A percentile compares a stretch with the other conserved stretches of the same genome.
These are phyloP conservation scores for Eupithecia insigniata DNA, from an alignment of 2,888 invertebrate genomes.

Conservation along the genomic window DNA sequence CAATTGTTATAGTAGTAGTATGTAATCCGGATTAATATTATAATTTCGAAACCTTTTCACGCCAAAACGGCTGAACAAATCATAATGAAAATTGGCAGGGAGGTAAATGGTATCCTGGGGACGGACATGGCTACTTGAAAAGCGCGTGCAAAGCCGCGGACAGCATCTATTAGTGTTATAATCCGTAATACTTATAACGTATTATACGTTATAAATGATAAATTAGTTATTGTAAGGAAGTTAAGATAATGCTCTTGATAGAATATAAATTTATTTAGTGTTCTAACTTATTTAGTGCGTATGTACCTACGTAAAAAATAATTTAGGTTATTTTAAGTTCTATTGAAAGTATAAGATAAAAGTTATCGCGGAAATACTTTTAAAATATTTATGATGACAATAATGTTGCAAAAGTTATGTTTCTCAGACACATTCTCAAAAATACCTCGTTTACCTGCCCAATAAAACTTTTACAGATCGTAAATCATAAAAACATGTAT, in stretches of 20 bases:
- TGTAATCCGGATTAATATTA: no score
- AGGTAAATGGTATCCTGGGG: no score
- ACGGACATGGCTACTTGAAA: no score
- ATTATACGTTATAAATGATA: no score
- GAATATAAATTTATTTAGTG: not conserved
- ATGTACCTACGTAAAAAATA: not conserved
- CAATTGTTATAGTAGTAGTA: not conserved
- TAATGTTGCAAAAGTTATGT: not conserved
- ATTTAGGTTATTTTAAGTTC: not conserved
- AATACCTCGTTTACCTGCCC: not conserved
- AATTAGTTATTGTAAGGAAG: not conserved
- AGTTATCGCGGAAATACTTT: constrained; percentile 1
- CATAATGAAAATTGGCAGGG: no score
- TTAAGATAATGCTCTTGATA: not conserved
- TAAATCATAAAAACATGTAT: not conserved
- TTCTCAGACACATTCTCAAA: not conserved
- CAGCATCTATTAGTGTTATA: no score
- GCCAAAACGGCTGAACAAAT: no score
- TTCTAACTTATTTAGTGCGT: no score
- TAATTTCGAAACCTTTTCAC: no score
- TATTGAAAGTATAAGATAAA: not conserved
- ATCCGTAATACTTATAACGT: no score
- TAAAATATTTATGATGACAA: not conserved
- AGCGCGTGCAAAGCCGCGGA: no score
- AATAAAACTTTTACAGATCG: not conserved